These are phyloP conservation scores for Eueremaeus valkanovi DNA, from an alignment of 2,888 invertebrate species.

Conservation along the genomic window DNA sequence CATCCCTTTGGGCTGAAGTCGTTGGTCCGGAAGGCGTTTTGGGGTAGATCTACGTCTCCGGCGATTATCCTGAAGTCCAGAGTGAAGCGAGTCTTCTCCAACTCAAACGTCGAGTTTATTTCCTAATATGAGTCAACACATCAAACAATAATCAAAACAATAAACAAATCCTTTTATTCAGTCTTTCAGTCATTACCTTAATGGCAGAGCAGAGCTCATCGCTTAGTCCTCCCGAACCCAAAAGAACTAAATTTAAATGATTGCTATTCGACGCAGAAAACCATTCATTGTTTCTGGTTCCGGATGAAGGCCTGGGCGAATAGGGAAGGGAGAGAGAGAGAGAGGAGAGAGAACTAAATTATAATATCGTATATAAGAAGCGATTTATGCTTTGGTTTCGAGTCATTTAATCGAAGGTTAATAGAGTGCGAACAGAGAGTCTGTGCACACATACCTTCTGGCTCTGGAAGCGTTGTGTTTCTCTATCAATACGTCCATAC, in stretches of 20 bases:
- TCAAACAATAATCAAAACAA: background rate
- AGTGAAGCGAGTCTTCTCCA: conserved; percentile 73
- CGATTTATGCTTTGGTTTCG: background rate
- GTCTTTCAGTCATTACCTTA: conserved; percentile 55
- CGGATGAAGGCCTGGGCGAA: conserved; percentile 58
- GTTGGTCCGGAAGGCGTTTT: conserved; percentile 73
- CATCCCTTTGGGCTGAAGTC: conserved; percentile 52
- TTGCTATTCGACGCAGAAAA: conserved; percentile 64
- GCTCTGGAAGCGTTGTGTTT: conserved; percentile 66
- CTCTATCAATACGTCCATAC: conserved; percentile 72
- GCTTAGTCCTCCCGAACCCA: conserved; percentile 80
- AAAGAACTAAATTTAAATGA: conserved; percentile 77
- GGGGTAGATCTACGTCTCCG: conserved; percentile 73
- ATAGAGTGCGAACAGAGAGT: background rate
- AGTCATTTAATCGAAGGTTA: conserved; percentile 1
- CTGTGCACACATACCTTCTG: conserved; percentile 15
- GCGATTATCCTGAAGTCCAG: conserved; percentile 80
- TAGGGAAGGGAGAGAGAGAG: too few relatives aligned
- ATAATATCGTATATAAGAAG: background rate
- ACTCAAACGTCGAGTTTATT: conserved; percentile 69
- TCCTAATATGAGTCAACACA: conserved; percentile 19
- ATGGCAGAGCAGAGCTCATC: conserved; percentile 82
- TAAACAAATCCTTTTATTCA: too few relatives aligned
- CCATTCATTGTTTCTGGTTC: conserved; percentile 64
- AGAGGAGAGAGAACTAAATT: background rate